These are phyloP conservation scores for Clarias fuscus DNA, from an alignment of 2,797 vertebrate species.

Conservation along the genomic window DNA sequence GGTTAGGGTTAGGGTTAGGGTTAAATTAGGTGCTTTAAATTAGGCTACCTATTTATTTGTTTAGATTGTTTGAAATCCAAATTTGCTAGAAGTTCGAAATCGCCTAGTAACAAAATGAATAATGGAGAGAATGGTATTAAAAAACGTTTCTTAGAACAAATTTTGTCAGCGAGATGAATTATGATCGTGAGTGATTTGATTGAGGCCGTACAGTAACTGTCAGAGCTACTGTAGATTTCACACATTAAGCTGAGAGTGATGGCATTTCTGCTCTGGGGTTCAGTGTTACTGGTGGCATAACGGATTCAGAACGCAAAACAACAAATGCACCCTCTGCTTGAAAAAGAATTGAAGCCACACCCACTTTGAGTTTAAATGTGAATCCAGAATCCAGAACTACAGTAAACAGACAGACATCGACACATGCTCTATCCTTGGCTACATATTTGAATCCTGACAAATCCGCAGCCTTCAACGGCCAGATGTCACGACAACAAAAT, in stretches of 20 bases:
- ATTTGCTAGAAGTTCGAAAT: not conserved
- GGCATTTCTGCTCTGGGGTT: not conserved
- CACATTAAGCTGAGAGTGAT: not conserved
- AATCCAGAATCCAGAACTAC: not conserved
- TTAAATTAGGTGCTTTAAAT: not conserved
- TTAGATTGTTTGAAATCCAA: not conserved
- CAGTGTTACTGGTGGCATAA: not conserved
- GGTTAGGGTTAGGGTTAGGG: too few species aligned
- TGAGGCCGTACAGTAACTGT: not conserved
- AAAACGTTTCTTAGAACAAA: not conserved
- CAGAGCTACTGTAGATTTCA: not conserved
- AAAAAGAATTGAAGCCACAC: not conserved
- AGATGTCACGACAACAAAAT: not conserved
- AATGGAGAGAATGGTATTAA: not conserved
- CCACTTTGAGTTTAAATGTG: not conserved
- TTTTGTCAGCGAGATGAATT: not conserved
- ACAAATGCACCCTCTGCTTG: too few species aligned
- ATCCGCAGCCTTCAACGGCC: not conserved
- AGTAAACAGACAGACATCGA: not conserved
- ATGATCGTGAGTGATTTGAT: not conserved
- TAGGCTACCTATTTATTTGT: not conserved
- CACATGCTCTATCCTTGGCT: not conserved
- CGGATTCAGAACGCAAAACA: not conserved
- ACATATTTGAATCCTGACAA: not conserved
- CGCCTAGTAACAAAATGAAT: not conserved